phyloP scores from a whole-genome alignment of 2,888 invertebrate species.

The Lycia hirtaria region DNA sequence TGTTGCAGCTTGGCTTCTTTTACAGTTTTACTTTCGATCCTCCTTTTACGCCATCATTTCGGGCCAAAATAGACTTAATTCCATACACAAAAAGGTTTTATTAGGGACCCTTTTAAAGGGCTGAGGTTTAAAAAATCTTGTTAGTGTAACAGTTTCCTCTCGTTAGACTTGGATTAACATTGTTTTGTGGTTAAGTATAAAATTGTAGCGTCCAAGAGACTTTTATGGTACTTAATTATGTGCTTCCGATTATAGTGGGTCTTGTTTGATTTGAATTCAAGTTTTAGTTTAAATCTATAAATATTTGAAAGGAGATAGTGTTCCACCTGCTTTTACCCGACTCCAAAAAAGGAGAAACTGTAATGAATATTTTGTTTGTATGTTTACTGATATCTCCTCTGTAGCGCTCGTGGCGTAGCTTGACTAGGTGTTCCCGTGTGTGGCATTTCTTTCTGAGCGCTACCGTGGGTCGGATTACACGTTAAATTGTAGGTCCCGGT shows the following conservation, averaged over 20 bases:
- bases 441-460: no score
- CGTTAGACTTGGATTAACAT: constrained; percentile 60
- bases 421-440: no score
- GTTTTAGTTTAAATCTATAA: background rate
- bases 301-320: no score
- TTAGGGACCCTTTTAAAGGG: background rate
- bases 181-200: constrained; percentile 43
- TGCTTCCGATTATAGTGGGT: constrained; percentile 32
- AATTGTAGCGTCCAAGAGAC: constrained; percentile 34
- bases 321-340: no score
- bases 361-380: no score
- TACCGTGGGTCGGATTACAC: no score
- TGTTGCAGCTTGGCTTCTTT: background rate
- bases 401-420: no score
- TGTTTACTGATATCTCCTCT: no score
- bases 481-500: no score
- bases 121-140: constrained; percentile 73
- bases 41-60: constrained; percentile 22
- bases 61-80: constrained; percentile 29
- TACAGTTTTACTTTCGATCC: no score
- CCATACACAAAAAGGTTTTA: constrained; percentile 4
- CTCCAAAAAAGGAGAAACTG: no score
- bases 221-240: constrained; percentile 37
- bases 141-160: constrained; percentile 78
- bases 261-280: background rate